Evolutionary conservation across 2,888 invertebrate species (phyloP).

Genomic region (Mythimna ferrago): DNA sequence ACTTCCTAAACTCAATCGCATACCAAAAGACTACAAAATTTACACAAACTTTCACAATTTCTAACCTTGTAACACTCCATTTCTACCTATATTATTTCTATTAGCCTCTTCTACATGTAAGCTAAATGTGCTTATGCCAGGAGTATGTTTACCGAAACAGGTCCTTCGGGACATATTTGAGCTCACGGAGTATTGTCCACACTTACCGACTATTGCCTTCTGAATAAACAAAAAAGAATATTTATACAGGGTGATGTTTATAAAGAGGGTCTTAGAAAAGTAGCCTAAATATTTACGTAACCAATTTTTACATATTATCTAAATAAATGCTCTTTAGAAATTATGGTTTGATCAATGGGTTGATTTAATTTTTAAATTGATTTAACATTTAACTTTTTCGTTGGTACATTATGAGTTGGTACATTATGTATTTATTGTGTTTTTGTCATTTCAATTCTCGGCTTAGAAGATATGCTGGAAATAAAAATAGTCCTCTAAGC

Average conservation of each 20-base stretch:
- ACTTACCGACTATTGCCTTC: slow-evolving; percentile 40
- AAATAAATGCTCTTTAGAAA: too few species aligned
- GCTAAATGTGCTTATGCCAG: slow-evolving; percentile 41
- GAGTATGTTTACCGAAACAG: slow-evolving; percentile 35
- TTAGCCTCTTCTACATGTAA: slow-evolving; percentile 43
- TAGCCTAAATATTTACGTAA: neutral
- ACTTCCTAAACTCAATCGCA: neutral
- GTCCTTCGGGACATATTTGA: slow-evolving; percentile 42
- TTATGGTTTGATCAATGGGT: too few species aligned
- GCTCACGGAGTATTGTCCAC: slow-evolving; percentile 49
- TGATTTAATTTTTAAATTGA: too few species aligned
- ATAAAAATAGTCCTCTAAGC: too few species aligned
- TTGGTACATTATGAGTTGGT: too few species aligned
- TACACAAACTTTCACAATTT: neutral
- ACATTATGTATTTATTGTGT: too few species aligned
- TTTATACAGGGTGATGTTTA: neutral
- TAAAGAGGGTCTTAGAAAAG: neutral
- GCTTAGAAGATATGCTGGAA: too few species aligned
- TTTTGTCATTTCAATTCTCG: too few species aligned
- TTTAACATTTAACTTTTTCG: too few species aligned
- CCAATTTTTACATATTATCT: neutral
- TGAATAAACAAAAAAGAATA: slow-evolving; percentile 40
- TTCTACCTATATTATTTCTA: slow-evolving; percentile 43
- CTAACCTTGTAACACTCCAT: neutral
- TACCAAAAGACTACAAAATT: neutral